Base-by-base conservation (phyloP, 2,797 vertebrate species). In the Anguilla pacifica region DNA sequence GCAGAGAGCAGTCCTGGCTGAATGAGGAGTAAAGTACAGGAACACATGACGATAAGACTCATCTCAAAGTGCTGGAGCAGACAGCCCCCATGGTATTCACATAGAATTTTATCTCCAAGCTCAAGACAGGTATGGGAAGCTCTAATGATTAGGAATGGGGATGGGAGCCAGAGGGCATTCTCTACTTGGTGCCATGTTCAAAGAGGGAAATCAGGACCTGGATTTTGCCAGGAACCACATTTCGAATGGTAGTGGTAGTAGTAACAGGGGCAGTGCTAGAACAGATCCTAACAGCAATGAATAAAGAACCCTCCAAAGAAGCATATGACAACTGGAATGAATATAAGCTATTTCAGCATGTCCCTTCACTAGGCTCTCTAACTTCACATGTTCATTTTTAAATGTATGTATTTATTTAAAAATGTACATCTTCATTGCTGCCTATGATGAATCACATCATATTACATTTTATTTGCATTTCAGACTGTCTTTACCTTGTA, bases 361-460 rank as follows among this genome's bases (percentile, higher is more conserved):
- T 77, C 28, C 7, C 10, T 31, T 31, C 72, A 77, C 9, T 11
- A 13, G 72, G 72, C 10, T 31, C 3, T 39, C 6, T 28, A 31
- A 39, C 31, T 31, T 74, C 31, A 31, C 72, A 89, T 82, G 89
- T 91, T 84, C 84, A 89, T 87, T 90, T 91, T 88, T 89, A 92
- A 91, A 88, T 91, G 64, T 49, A 46, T 74, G 79, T 17, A 25
- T 2, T 61, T 61, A 61, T 61, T 61, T 61, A 25, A 53, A 53
- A 43, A 43, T 3, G 3, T 43, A 43, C 39, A 43, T 43, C 39
- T 43, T 3, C 39, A 43, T 43, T 43, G 39, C 39, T 43, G 39
- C 39, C 39, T 43, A 43, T 43, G 39, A 43, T 43, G 39, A 43
- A 3, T 43, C 59, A 61, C 13, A 61, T 61, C 13, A 61, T 64